phyloP scores from a whole-genome alignment of 2,797 vertebrate genomes.

The Sebastiscus tertius region DNA sequence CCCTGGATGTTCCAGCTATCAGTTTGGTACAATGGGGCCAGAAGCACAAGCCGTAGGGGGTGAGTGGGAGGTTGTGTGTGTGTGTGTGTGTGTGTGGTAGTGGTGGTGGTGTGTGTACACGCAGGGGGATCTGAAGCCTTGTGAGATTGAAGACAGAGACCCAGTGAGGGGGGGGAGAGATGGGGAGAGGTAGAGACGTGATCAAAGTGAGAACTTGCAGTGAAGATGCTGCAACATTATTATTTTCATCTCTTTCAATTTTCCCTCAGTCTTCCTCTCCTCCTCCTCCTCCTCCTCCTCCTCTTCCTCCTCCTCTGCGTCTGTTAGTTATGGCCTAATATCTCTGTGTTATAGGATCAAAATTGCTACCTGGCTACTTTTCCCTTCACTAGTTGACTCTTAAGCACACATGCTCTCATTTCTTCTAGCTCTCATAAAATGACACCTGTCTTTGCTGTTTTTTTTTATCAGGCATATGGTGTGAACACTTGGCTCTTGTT shows the following conservation, averaged over 20 bases:
- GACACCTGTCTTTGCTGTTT: conserved; percentile 1
- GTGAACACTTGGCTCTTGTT: conserved; percentile 8
- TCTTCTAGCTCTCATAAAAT: not conserved
- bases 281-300: not conserved
- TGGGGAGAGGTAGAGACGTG: conserved; percentile 14
- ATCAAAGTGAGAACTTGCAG: conserved; percentile 41
- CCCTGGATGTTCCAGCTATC: conserved; percentile 77
- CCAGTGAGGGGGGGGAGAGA: conserved; percentile 15
- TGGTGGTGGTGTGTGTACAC: not conserved
- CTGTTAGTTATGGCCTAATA: not conserved
- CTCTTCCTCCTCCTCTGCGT: not conserved
- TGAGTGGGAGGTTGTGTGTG: conserved; percentile 56
- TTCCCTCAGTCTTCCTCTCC: not conserved
- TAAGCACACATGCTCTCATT: not conserved
- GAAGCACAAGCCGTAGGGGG: conserved; percentile 49
- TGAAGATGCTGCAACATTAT: conserved; percentile 7
- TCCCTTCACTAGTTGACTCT: not conserved
- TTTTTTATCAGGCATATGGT: not conserved
- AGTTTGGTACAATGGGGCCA: conserved; percentile 61
- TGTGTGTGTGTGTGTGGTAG: conserved; percentile 19
- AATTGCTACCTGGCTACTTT: not conserved
- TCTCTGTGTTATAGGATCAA: not conserved
- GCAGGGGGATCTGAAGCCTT: conserved; percentile 53
- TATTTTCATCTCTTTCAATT: conserved; percentile 8
- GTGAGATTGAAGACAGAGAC: conserved; percentile 66